A percentile compares a stretch with the other conserved stretches of the same genome.
Conservation (phyloP, 2,113 vertebrate species). For the Saguinus imperator region DNA sequence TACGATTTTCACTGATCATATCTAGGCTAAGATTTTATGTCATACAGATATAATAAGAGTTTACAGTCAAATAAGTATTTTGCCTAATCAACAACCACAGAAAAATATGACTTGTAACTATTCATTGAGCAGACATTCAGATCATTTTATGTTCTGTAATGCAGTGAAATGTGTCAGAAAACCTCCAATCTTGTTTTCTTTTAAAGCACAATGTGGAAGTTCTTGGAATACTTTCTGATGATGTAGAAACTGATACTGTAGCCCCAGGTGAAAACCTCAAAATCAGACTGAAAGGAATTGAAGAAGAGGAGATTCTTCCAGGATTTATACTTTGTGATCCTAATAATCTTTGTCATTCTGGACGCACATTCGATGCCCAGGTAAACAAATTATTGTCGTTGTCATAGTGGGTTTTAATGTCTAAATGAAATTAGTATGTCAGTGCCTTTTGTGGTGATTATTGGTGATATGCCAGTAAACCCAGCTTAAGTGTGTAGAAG, state of each 20-base stretch:
- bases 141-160: background rate
- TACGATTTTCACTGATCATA: background rate
- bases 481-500: background rate
- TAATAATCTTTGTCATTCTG: slow-evolving; percentile 98
- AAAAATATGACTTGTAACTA: background rate
- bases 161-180: slow-evolving; percentile 23
- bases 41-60: background rate
- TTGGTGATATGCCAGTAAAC: background rate
- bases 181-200: slow-evolving; percentile 47
- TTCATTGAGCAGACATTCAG: background rate
- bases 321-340: slow-evolving; percentile 98
- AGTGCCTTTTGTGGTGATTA: background rate
- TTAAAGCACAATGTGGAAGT: slow-evolving; percentile 98
- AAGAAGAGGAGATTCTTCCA: slow-evolving; percentile 98
- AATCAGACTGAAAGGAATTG: slow-evolving; percentile 97
- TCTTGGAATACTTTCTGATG: slow-evolving; percentile 96
- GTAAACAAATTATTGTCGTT: slow-evolving; percentile 78
- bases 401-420: background rate
- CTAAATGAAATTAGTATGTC: background rate
- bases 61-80: background rate
- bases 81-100: background rate
- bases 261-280: slow-evolving; percentile 97
- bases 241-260: slow-evolving; percentile 98
- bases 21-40: background rate
- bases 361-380: slow-evolving; percentile 99